Evolutionary conservation across 2,113 vertebrate genomes (phyloP), one percentile per base, ranked within the genome.

Genomic region (Clarias magur): DNA sequence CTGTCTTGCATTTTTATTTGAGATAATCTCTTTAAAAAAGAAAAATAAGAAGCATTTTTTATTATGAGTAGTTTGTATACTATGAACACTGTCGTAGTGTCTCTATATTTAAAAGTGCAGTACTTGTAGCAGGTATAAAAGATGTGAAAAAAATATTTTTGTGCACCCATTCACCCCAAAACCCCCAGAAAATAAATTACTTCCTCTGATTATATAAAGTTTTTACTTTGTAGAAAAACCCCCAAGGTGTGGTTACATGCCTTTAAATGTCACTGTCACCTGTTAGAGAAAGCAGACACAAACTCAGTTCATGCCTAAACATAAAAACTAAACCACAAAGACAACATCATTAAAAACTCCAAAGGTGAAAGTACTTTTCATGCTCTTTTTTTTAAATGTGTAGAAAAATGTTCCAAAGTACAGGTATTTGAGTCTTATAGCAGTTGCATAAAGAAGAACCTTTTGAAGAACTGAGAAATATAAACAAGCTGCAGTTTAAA

Each of bases 251-350:
- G 86, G 89, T 90, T 90, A 87, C 81, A 70, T 72, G 85, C 54
- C 6, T 85, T 6, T 87, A 90, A 90, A 90, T 90, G 90, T 90
- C 88, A 90, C 68, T 88, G 34, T 87, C 19, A 84, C 83, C 79
- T 88, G 78, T 67, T 65, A 79, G 57, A 88, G 34, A 86, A 86
- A 68, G 81, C 87, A 86, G 80, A 85, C 38, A 82, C 11, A 75
- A 82, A 57, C 25, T 17, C 56, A 81, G 27, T 30, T 23, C 63
- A 83, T 63, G 68, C 25, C 76, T 84, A 53, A 86, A 85, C 80
- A 65, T 70, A 79, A 88, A 83, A 17, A 83, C 56, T 67, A 86
- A 88, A 88, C 86, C 86, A n/a, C 89, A 89, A 75, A n/a, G 30
- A 59, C 88, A 89, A 54, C 56, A 67, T 54, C 30, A 86, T 83